Evolutionary conservation across 2,113 vertebrate species (phyloP).

Genomic region (Lycocorax pyrrhopterus): DNA sequence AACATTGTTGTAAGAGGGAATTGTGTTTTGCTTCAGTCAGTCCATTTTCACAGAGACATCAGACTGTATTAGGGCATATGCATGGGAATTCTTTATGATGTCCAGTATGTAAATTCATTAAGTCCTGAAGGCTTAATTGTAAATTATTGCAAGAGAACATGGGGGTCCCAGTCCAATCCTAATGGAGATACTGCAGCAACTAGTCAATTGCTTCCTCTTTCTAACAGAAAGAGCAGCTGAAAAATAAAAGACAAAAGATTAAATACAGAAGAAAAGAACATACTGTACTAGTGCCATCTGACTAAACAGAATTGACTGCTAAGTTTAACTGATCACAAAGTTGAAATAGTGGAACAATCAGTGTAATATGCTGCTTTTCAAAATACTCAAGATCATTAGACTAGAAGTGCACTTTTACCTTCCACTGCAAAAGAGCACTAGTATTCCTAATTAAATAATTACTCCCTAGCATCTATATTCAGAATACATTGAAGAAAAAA

Average conservation of each 20-base stretch:
- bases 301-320: not conserved
- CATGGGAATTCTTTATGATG: not conserved
- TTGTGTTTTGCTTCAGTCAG: not conserved
- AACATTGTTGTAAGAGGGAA: not conserved
- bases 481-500: not conserved
- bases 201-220: not conserved
- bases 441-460: conserved; percentile 34
- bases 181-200: not conserved
- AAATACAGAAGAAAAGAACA: not conserved
- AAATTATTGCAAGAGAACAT: not conserved
- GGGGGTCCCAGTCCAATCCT: not conserved
- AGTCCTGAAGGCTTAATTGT: not conserved
- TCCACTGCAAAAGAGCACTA: not conserved
- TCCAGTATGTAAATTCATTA: not conserved
- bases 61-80: not conserved
- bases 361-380: not conserved
- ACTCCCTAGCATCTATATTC: not conserved
- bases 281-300: not conserved
- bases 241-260: not conserved
- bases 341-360: not conserved
- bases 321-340: not conserved
- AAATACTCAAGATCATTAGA: not conserved
- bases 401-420: not conserved
- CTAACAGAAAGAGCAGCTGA: not conserved
- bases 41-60: not conserved